Evolutionary conservation across 2,888 invertebrate species (phyloP), one percentile per base, ranked within the genome.

Genomic region (Dryobota labecula): DNA sequence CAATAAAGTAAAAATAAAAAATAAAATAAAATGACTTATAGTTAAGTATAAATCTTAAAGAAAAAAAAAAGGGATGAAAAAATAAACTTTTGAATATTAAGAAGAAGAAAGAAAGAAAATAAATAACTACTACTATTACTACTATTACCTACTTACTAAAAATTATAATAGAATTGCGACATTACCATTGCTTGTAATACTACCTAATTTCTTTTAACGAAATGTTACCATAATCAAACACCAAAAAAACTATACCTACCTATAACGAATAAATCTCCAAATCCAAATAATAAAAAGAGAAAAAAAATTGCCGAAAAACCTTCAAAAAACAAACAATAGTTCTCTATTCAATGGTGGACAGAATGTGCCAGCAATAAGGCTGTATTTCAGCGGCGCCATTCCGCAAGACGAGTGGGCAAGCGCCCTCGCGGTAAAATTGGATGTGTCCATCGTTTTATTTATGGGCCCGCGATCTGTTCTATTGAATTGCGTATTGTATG

Each of bases 371-470:
- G 63, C 71, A 76, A 76, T 79, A 78, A 82, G 76, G 81, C 81
- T 81, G 84, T 87, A 86, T 87, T 80, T 88, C 73, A 86, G 33
- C 49, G 74, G 78, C 78, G 83, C 83, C 85, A 80, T 86, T 86
- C 82, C 78, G 64, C 80, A 87, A 88, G 87, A 86, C 83, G 84
- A 83, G 87, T 83, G 87, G 86, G 78, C 87, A 77, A 83, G 71
- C 84, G 84, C 84, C 85, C 84, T 81, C 82, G 70, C 80, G 82
- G 86, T 86, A 85, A 85, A 90, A 90, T 90, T 90, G 90, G 87
- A 90, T 90, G 85, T 88, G 90, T 90, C 90, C 90, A 86, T 88
- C 83, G 84, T 77, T 73, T 88, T 90, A 90, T 90, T 90, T 90
- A 90, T 90, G 78, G 80, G 86, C 73, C 67, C 61, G 53, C 85